Conservation (phyloP, 2,797 vertebrate species). For the Notamacropus eugenii region DNA sequence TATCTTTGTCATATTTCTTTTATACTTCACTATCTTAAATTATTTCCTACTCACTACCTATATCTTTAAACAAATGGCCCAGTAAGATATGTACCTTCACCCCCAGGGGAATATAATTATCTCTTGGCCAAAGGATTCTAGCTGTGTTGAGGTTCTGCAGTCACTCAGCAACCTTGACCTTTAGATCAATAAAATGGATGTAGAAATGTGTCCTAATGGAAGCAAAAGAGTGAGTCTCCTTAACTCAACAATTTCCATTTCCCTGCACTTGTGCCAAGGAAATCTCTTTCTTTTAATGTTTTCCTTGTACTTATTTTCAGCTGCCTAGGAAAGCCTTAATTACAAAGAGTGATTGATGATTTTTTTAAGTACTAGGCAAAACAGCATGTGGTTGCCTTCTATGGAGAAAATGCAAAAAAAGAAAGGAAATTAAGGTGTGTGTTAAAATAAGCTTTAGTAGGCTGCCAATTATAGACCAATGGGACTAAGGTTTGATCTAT, state of each 20-base stretch:
- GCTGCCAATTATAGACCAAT: neutral
- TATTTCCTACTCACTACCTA: neutral
- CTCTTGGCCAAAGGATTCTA: conserved; percentile 28
- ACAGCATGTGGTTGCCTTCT: neutral
- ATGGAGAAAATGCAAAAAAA: conserved; percentile 22
- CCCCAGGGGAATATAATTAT: neutral
- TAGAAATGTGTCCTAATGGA: conserved; percentile 33
- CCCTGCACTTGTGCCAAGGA: conserved; percentile 5
- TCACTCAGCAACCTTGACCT: conserved; percentile 21
- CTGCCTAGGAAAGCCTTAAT: conserved; percentile 42
- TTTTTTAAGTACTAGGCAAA: conserved; percentile 1
- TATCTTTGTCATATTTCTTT: conserved; percentile 19
- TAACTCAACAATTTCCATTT: conserved; percentile 37
- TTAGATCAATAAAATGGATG: conserved; percentile 38
- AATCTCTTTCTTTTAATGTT: conserved; percentile 21
- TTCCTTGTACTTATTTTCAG: conserved; percentile 38
- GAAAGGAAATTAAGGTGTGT: conserved; percentile 13
- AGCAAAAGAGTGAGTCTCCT: neutral
- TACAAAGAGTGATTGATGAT: conserved; percentile 11
- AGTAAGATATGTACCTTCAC: neutral
- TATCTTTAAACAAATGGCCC: conserved; percentile 44
- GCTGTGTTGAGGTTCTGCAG: neutral
- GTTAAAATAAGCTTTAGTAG: conserved; percentile 18
- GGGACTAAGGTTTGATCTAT: neutral
- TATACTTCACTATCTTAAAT: conserved; percentile 10